Evolutionary conservation across 2,888 invertebrate species (phyloP), one percentile per base, ranked within the genome.

Genomic region (Drosophila pseudotakahashii): DNA sequence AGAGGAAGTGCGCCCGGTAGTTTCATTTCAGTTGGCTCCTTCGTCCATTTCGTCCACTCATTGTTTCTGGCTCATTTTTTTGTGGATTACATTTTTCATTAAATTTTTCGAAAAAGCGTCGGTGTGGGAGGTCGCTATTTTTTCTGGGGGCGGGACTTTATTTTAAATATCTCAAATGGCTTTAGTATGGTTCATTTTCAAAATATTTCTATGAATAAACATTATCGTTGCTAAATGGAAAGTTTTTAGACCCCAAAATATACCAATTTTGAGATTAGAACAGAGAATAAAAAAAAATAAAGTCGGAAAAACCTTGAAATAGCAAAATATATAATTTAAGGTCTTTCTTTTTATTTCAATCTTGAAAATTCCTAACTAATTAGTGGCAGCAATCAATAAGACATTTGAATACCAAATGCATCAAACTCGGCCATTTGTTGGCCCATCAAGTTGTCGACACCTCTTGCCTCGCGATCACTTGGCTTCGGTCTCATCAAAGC

Each of bases 1-100:
- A 53, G 55, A 64, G 87, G 83, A 75, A 77, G 68, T 75, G 55
- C 62, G 42, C 67, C 66, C 66, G 64, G 55, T 59, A 69, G 58
- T 71, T 81, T 47, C 66, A 60, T 64, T 54, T 44, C 45, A 51
- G 60, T 57, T 37, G 23, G 41, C 32, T 71, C 77, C 76, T 73
- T 58, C 63, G 47, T 4, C 30, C 48, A 14, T 41, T 71, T 55
- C 63, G 47, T 6, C 19, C 48, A 19, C 59, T 71, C 68, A 53
- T 41, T 67, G 68, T 51, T 60, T 53, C 60, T 68, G 45, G 32
- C 69, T 68, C 69, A 59, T 60, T 71, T 50, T 62, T 68, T 70
- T 58, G 58, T 52, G 60, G 60, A 66, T 66, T 66, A 66, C 66
- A 47, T 72, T 72, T 61, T 69, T 72, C 73, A 69, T 69, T 69